Evolutionary conservation across 2,888 invertebrate genomes (phyloP).

Genomic region (Oscheius sp.): DNA sequence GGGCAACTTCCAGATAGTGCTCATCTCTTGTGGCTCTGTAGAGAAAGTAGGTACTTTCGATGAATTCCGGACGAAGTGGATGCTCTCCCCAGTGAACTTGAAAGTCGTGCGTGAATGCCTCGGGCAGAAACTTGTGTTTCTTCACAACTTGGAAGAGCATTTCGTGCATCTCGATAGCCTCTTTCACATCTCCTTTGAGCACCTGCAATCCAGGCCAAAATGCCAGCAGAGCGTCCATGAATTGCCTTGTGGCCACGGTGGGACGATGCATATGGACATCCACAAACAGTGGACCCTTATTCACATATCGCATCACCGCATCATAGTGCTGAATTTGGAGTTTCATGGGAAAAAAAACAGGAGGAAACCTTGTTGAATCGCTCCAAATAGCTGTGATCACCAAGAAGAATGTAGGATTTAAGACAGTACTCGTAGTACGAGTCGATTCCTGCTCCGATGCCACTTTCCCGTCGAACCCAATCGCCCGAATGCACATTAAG

Average conservation of each 20-base stretch:
- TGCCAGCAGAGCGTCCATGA: conserved; percentile 95
- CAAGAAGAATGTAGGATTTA: conserved; percentile 92
- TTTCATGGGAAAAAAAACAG: too few species aligned
- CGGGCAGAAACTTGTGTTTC: conserved; percentile 93
- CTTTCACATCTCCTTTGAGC: conserved; percentile 88
- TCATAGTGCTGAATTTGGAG: conserved; percentile 66
- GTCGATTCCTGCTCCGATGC: conserved; percentile 98
- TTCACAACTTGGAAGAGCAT: conserved; percentile 98
- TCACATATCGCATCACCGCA: conserved; percentile 82
- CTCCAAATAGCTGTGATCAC: conserved; percentile 90
- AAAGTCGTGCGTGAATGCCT: conserved; percentile 97
- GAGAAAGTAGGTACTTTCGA: conserved; percentile 96
- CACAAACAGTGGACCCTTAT: conserved; percentile 91
- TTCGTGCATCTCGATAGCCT: conserved; percentile 98
- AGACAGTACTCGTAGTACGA: conserved; percentile 98
- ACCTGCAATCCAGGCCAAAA: conserved; percentile 94
- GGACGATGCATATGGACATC: conserved; percentile 96
- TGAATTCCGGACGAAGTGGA: conserved; percentile 91
- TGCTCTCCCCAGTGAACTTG: conserved; percentile 99
- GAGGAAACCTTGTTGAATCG: conserved; percentile 82
- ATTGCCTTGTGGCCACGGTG: conserved; percentile 90
- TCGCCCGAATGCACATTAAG: conserved; percentile 97
- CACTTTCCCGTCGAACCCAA: conserved; percentile 95
- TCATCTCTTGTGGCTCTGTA: conserved; percentile 93
- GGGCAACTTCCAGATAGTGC: conserved; percentile 92